phyloP scores from a whole-genome alignment of 2,888 invertebrate genomes.

The Ceratothoa steindachneri region DNA sequence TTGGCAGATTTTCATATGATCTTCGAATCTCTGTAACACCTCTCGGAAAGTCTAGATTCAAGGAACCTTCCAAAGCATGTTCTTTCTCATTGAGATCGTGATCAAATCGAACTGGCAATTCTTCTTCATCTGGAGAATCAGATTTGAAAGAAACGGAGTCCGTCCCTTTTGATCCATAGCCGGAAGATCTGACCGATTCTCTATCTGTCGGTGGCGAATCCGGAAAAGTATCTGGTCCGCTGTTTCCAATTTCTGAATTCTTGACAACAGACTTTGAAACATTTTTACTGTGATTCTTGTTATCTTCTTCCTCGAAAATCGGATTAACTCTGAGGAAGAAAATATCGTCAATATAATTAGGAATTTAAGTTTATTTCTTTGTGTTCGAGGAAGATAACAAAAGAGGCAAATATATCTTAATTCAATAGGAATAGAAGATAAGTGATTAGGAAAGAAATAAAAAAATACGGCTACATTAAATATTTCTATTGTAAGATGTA shows the following conservation, averaged over 20 bases:
- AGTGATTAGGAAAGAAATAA: no score
- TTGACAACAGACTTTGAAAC: background rate
- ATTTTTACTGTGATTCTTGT: background rate
- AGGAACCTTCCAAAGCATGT: background rate
- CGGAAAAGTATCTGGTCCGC: background rate
- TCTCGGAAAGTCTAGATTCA: background rate
- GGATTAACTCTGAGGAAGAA: slow-evolving; percentile 31
- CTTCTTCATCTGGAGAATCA: slow-evolving; percentile 24
- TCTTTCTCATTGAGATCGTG: background rate
- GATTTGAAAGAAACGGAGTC: slow-evolving; percentile 39
- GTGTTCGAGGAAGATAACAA: no score
- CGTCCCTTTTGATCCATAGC: slow-evolving; percentile 44
- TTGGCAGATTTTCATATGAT: slow-evolving; percentile 14
- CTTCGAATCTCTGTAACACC: slow-evolving; percentile 9
- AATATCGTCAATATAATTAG: background rate
- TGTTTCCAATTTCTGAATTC: background rate
- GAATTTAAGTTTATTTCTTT: no score
- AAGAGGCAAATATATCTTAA: no score
- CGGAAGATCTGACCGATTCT: slow-evolving; percentile 40
- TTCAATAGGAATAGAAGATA: no score
- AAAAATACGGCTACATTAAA: no score
- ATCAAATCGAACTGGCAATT: background rate
- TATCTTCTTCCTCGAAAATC: slow-evolving; percentile 31
- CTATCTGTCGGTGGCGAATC: slow-evolving; percentile 34
- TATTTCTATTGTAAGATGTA: no score